Evolutionary conservation across 2,113 vertebrate genomes (phyloP).

Genomic region (Nycticryphes semicollaris): DNA sequence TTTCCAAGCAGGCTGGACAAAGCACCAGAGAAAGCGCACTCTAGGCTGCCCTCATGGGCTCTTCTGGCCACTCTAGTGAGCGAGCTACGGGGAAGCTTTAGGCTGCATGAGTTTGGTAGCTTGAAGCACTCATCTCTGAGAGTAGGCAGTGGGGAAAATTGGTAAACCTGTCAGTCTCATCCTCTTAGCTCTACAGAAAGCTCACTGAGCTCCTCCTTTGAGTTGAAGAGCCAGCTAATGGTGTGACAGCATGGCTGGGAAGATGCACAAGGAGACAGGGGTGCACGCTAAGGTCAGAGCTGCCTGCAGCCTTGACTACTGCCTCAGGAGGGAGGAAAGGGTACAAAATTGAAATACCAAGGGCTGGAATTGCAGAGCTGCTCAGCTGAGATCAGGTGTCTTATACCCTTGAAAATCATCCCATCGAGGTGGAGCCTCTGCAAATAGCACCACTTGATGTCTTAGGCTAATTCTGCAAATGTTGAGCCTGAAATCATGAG

Average conservation of each 20-base stretch:
- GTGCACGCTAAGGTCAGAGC: neutral
- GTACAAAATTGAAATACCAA: neutral
- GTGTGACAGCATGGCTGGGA: neutral
- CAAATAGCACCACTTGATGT: neutral
- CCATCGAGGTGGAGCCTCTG: neutral
- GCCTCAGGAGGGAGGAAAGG: neutral
- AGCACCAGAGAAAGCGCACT: neutral
- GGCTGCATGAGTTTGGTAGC: neutral
- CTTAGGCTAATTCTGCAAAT: neutral
- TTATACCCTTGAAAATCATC: neutral
- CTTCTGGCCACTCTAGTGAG: neutral
- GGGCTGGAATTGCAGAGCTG: neutral
- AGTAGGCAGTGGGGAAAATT: neutral
- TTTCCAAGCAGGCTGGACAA: constrained; percentile 5
- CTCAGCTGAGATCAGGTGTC: neutral
- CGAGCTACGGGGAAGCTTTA: neutral
- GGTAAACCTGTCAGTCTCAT: constrained; percentile 17
- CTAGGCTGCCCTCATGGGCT: constrained; percentile 8
- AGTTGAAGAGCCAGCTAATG: neutral
- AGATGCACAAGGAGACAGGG: neutral
- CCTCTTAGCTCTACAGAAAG: neutral
- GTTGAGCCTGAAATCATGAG: neutral
- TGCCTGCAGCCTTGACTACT: neutral
- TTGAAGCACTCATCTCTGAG: neutral
- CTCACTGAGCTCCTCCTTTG: neutral